Conservation (phyloP, 2,113 vertebrate genomes). For the Malurus alboscapulatus region DNA sequence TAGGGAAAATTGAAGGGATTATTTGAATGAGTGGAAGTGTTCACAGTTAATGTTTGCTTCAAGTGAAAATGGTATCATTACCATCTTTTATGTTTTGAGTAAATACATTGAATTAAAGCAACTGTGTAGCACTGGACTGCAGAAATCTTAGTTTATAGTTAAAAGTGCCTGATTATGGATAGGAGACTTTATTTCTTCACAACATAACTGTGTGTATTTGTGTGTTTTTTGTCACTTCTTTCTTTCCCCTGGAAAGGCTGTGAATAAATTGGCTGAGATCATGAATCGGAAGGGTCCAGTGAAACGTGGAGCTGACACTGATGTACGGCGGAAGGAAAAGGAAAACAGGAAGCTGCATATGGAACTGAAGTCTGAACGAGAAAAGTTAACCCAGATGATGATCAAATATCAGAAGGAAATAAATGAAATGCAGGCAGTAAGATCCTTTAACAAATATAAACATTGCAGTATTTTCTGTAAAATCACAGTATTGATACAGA, state of each 20-base stretch:
- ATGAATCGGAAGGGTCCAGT: slow-evolving; percentile 94
- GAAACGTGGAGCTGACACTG: slow-evolving; percentile 92
- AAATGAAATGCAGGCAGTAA: slow-evolving; percentile 97
- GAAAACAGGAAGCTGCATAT: slow-evolving; percentile 97
- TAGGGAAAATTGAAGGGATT: not conserved
- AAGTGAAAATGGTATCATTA: not conserved
- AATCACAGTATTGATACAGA: not conserved
- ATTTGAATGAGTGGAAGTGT: not conserved
- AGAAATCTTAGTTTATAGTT: not conserved
- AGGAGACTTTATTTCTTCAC: not conserved
- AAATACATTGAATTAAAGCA: not conserved
- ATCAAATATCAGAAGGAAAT: slow-evolving; percentile 97
- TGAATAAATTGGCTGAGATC: slow-evolving; percentile 97
- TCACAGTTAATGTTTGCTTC: not conserved
- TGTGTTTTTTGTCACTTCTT: not conserved
- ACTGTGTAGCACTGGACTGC: not conserved
- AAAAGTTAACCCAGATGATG: slow-evolving; percentile 94
- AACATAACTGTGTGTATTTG: not conserved
- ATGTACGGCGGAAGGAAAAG: slow-evolving; percentile 94
- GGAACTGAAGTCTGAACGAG: slow-evolving; percentile 93
- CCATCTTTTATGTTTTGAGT: not conserved
- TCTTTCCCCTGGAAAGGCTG: slow-evolving; percentile 77
- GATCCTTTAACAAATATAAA: slow-evolving; percentile 23
- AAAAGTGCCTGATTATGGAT: not conserved
- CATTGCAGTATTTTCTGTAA: not conserved